Percentiles rank a stretch among this genome's conserved stretches.
phyloP scores from a whole-genome alignment of 1,140 invertebrate species.

The Choristoneura fumiferana region DNA sequence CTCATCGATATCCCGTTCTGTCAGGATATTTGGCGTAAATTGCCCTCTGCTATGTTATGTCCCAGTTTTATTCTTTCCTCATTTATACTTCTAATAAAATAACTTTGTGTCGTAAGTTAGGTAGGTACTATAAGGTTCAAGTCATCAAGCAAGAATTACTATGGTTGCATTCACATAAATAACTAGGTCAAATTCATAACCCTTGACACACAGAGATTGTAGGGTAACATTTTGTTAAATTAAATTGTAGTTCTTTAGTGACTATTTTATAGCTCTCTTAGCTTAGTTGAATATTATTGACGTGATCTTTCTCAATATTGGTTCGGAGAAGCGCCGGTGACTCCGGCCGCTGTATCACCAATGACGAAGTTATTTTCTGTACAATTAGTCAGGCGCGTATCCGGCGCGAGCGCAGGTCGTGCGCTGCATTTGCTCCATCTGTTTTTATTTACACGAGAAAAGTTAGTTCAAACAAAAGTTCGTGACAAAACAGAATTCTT shows the following conservation, averaged over 20 bases:
- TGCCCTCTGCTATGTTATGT: too few species aligned
- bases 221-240: too few species aligned
- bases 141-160: too few species aligned
- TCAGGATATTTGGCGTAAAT: too few species aligned
- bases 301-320: constrained; percentile 32
- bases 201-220: constrained; percentile 10
- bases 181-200: constrained; percentile 3
- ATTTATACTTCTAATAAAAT: too few species aligned
- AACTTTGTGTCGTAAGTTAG: too few species aligned
- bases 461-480: constrained; percentile 22
- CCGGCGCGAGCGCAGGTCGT: constrained; percentile 52
- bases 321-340: constrained; percentile 69
- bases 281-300: background rate
- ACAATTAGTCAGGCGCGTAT: constrained; percentile 72
- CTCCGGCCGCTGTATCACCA: constrained; percentile 62
- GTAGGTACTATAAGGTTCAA: too few species aligned
- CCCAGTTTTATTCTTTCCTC: too few species aligned
- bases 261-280: too few species aligned
- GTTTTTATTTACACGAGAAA: constrained; percentile 20
- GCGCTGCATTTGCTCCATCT: constrained; percentile 25
- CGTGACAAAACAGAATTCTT: constrained; percentile 3
- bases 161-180: too few species aligned
- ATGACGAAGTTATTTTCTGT: constrained; percentile 76
- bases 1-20: background rate
- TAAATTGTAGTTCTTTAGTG: too few species aligned